Base-by-base conservation (phyloP, 2,113 vertebrate genomes). In the Dipodomys merriami region DNA sequence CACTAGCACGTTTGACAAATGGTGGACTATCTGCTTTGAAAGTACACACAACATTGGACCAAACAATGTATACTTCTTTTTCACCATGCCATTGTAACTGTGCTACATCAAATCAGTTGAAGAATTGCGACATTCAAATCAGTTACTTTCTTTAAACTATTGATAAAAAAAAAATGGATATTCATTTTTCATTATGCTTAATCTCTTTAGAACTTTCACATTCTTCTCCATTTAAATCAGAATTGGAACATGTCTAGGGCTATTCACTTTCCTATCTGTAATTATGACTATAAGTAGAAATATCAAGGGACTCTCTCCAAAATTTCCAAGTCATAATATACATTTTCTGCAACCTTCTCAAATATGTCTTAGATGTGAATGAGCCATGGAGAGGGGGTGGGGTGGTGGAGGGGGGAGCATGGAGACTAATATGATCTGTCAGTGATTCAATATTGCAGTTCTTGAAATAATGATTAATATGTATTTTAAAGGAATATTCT, bases 401-500 rank as follows among this genome's bases (percentile, higher is more conserved):
- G 9, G 80, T 67, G 77, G 74, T 64, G 33, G 4, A n/a, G 23
- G 33, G 10, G 15, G 64, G 49, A 68, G 60, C 16, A 15, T 35
- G 22, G 4, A 39, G 3, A 9, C 25, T 64, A 67, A 5, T 20
- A 77, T 78, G 11, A 74, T 35, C 49, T 78, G 23, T 87, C 60
- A 35, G 22, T 74, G 72, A 65, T 7, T 49, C 23, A 93, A 83
- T 46, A 69, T 30, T 94, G 20, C 35, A 49, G 86, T 46, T 84
- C 73, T 72, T 78, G n/a, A 88, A 91, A 69, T 78, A 69, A 84
- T 92, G 46, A 73, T 57, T 85, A 76, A 65, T 76, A 46, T 62
- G 33, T 53, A 94, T 68, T 60, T 92, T 67, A 82, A 68, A 49
- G 57, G 22, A 88, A 57, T 86, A 74, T 69, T 91, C 74, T 89